Conservation (phyloP, 1,140 invertebrate species). For the Brachionus rotundiformis region DNA sequence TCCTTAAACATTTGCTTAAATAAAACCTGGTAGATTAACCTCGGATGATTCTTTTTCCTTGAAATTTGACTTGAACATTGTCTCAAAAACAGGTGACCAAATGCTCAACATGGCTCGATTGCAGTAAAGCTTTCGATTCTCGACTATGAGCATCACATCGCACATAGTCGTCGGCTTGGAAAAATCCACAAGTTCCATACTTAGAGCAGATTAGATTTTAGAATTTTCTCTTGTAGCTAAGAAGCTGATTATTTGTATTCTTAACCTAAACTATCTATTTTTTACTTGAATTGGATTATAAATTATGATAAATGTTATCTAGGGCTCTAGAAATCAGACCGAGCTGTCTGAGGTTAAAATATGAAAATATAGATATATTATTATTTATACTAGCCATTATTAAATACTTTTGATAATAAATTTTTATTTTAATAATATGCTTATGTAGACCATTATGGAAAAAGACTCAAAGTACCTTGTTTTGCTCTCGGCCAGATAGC, state of each 20-base stretch:
- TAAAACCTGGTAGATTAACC: conserved; percentile 56
- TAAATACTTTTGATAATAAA: too few species aligned
- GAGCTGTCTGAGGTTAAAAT: not conserved
- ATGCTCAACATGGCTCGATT: conserved; percentile 57
- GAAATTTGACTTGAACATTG: conserved; percentile 57
- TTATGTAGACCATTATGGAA: too few species aligned
- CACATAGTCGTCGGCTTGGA: conserved; percentile 47
- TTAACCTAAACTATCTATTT: not conserved
- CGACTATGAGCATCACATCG: conserved; percentile 56
- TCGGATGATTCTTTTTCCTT: conserved; percentile 55
- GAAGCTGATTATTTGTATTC: not conserved
- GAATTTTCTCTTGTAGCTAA: not conserved
- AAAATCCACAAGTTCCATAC: conserved; percentile 50
- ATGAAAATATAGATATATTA: not conserved
- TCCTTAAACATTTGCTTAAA: not conserved
- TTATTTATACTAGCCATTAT: not conserved
- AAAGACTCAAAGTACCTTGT: not conserved
- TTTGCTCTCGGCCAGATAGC: not conserved
- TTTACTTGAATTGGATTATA: not conserved
- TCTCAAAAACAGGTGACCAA: conserved; percentile 59
- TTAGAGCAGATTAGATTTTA: not conserved
- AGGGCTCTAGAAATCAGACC: not conserved
- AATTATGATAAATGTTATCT: conserved; percentile 6
- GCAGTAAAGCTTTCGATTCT: conserved; percentile 56
- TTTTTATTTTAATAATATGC: too few species aligned